Evolutionary conservation across 2,113 vertebrate genomes (phyloP), one percentile per base, ranked within the genome.

Genomic region (Tupaia chinensis): DNA sequence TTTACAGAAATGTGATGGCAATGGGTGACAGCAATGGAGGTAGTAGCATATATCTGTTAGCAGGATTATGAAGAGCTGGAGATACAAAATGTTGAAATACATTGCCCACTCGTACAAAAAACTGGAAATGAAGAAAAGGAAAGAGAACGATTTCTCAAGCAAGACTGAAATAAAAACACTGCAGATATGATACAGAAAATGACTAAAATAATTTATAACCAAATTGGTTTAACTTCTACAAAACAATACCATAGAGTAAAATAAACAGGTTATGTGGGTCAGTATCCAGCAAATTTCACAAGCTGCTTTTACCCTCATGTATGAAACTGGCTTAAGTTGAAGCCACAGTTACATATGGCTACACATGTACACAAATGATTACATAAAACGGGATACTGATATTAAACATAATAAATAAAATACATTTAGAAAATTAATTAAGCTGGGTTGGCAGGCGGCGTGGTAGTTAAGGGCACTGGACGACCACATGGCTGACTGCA

Each of bases 361-460:
- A 82, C 7, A 56, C 22, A 22, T 17, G 14, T 86, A 6, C 74
- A 86, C 34, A 81, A 54, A 89, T 25, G 32, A 76, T 84, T 22
- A 84, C 54, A 22, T 15, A 74, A 76, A 78, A 56, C 74, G 56
- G 20, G 32, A 91, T 29, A 78, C 6, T 63, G 27, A 74, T 70
- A 89, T 27, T 19, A 81, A 80, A 65, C 5, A 84, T 63, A 87
- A 88, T 54, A 83, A 83, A 88, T 53, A 78, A 89, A 89, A 83
- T 65, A 91, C 66, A 89, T 63, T 78, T 92, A 89, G 34, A 32
- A 77, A 72, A 93, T 12, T 13, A n/a, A 87, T 60, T 68, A 76
- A 63, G 34, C 3, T 4, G 44, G 44, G 44, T 5, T 44, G 44
- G 44, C 44, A 44, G 44, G 44, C 5, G 44, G 44, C 44, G 5